Base-by-base conservation (phyloP, 2,888 invertebrate species). In the Nephrocerus scutellatus region DNA sequence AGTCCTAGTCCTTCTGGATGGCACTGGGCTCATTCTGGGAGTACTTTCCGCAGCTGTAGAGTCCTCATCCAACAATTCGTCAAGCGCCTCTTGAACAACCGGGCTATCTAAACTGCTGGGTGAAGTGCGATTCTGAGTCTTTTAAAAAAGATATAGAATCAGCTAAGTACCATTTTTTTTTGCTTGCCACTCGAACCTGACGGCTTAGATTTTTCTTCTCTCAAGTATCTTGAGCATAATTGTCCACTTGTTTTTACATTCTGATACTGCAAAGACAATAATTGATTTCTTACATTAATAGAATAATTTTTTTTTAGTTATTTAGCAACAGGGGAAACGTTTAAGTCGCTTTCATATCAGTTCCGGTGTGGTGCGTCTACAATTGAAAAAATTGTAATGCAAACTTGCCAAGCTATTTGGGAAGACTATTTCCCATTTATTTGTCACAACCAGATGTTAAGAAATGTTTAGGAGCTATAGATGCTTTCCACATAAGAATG, bases 171-270 rank as follows among this genome's bases (percentile, higher is more conserved):
- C 40, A 40, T 26, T 43, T 33, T 21, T 35, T 41, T 38, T 22
- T 28, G 15, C 28, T 41, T 41, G n/a, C 36, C 38, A 41, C 16
- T 19, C 24, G 23, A 29, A 13, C 13, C 32, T 18, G 36, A 36
- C 10, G 36, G 20, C 18, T 37, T 36, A 13, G 22, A 31, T 29
- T 30, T 32, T 33, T 22, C 19, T 30, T 34, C 30, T n/a, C 44
- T 33, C 33, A 44, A 33, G 20, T 39, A 35, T 41, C 39, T 38
- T 41, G 22, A 30, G 38, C 28, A 41, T 8, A 38, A 28, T 21
- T 36, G 22, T 32, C 35, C 39, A 44, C 39, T 44, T 44, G 15
- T 16, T 36, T 36, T 39, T 41, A 22, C 44, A 44, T 26, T 41
- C 39, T 29, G 29, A 26, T 36, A 29, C 41, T 44, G 32, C 8